Base-by-base conservation (phyloP, 2,113 vertebrate species). In the Ammospiza caudacuta region DNA sequence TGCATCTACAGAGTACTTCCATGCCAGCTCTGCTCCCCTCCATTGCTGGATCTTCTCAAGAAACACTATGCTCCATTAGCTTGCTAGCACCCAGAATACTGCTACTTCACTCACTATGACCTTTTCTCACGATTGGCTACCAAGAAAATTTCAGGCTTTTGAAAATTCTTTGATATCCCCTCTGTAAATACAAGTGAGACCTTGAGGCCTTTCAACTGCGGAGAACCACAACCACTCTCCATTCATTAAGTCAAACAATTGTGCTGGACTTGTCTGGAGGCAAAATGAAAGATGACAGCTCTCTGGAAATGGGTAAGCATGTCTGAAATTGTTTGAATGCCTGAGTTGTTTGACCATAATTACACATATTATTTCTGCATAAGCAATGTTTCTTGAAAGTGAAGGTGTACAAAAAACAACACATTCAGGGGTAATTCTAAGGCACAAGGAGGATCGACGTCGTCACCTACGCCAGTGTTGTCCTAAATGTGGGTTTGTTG, bases 31-130 rank as follows among this genome's bases (percentile, higher is more conserved):
- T 0, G 0, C 28, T 55, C 41, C 4, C 2, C 28, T 46, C 35
- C 3, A 5, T 0, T 2, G 2, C 44, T 0, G 0, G 35, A 17
- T 67, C 39, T 74, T 76, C 43, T 61, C 19, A 6, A 27, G 54
- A 47, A 47, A 37, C 15, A 47, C 13, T 11, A 46, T 6, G 41
- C 21, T 62, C 39, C 28, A 35, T 29, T 7, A 87, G 23, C 29
- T 47, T 37, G 31, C 17, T 2, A 1, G 24, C 37, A 63, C 5
- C 11, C 41, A 21, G 14, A 87, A 84, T 1, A 5, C 27, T 3
- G 1, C 33, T 41, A 31, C 31, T 59, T 81, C 10, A 15, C 44
- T 35, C 29, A 23, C 27, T 54, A 37, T 0, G 0, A 47, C 61
- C 61, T 78, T n/a, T 68, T 66, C 49, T 81, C 54, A 63, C 5